Evolutionary conservation across 2,888 invertebrate species (phyloP), one percentile per base, ranked within the genome.

Genomic region (Therioaphis trifolii): DNA sequence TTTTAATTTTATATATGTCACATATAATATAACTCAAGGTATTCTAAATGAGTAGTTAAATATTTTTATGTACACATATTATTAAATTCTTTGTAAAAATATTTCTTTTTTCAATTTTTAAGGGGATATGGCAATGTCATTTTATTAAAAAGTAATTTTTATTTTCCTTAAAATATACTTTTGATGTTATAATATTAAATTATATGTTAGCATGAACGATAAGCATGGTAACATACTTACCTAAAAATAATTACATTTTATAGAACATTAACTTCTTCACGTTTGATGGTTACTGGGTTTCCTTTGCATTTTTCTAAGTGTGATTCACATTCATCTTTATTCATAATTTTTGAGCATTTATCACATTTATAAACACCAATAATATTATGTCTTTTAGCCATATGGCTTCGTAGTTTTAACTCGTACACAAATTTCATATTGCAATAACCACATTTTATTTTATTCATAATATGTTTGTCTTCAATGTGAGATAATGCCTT

Each of bases 291-390:
- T 1, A 24, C 2, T 49, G 58, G 15, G 2, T 46, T 58, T 63
- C n/a, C 82, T 49, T 63, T 52, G 52, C 82, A 82, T 43, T 74
- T 61, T 61, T 63, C 29, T 9, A 24, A 66, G 52, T 82, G 82
- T 40, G 24, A 49, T 40, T 66, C 63, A 61, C 27, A 74, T 49
- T 82, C 82, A 21, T 82, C 82, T 40, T n/a, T 74, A 29, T 74
- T 74, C 18, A 82, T 82, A 72, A 82, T 82, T 4, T 82, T 82
- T n/a, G n/a, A 74, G 63, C 82, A 82, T 66, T 82, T 82, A 40
- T 63, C 49, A 74, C 82, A 82, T 66, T 63, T 74, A 63, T 74
- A 24, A 52, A 82, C 82, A 63, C 24, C 0, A 40, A 82, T 82
- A n/a, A 82, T 24, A n/a, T 82, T 82, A 24, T 82, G 82, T 52